Evolutionary conservation across 2,113 vertebrate genomes (phyloP), one percentile per base, ranked within the genome.

Genomic region (Vombatus ursinus): DNA sequence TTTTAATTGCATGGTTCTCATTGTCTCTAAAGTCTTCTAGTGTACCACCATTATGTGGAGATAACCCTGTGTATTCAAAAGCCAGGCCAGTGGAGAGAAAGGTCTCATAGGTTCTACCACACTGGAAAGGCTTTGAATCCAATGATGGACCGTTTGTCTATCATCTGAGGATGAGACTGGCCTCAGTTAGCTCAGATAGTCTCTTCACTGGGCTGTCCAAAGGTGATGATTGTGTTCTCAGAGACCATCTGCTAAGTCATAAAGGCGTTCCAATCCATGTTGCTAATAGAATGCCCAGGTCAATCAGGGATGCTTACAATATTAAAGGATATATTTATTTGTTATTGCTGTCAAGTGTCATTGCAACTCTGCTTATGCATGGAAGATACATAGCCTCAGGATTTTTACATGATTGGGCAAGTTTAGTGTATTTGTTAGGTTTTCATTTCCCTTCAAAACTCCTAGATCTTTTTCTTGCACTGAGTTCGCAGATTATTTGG

Each of bases 401-500:
- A 6, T 68, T 68, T 68, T 68, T 37, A 68, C 31, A 16, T 68
- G 61, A 31, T 68, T 68, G 61, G 61, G 11, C 61, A 68, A 68
- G 12, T 68, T 16, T 37, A 37, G 14, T 68, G 24, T 48, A 11
- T 91, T 61, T 91, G 10, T 57, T 52, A 93, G 44, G 51, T 5
- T 16, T 54, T 28, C 14, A 9, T 4, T 2, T 2, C 22, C 16
- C 3, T 23, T 49, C n/a, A 37, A 91, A 84, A 44, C 28, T 95
- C 48, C 7, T 44, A 47, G 68, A 23, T 94, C 95, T 96, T 89
- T 90, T 24, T 90, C n/a, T 68, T 51, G 28, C 94, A 92, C 48
- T 52, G 24, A 8, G 8, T 52, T 94, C 61, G 48, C 50, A 57
- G 89, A 93, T 94, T 19, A 93, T 95, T n/a, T 92, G 51, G 53